phyloP scores from a whole-genome alignment of 2,888 invertebrate species.

The Lochmaea capreae region DNA sequence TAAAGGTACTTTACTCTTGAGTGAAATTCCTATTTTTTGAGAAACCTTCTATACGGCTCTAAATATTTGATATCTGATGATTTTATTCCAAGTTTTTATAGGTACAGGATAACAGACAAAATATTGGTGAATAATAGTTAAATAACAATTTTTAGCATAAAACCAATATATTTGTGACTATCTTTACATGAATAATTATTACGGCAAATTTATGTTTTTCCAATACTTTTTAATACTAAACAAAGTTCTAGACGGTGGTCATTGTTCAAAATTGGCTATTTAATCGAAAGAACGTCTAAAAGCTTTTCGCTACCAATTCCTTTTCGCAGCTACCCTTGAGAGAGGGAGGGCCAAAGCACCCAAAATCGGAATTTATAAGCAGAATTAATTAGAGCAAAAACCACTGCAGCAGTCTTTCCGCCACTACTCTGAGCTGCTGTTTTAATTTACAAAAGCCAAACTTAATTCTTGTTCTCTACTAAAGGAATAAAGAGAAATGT shows the following conservation, averaged over 20 bases:
- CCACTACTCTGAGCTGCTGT: constrained; percentile 64
- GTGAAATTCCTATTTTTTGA: no score
- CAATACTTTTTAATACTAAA: not conserved
- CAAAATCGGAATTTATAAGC: constrained; percentile 69
- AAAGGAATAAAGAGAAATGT: constrained; percentile 69
- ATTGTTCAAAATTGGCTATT: constrained; percentile 24
- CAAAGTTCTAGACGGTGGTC: constrained; percentile 8
- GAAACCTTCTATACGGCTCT: no score
- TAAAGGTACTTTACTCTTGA: no score
- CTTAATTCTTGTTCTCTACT: constrained; percentile 69
- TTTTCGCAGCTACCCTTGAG: constrained; percentile 22
- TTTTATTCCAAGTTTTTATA: no score
- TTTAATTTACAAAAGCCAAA: constrained; percentile 70
- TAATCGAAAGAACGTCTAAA: constrained; percentile 22
- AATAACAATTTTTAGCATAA: no score
- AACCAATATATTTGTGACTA: no score
- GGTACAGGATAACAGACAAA: no score
- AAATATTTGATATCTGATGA: no score
- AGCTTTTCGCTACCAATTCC: not conserved
- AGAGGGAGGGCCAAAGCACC: constrained; percentile 36
- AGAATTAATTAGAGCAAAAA: constrained; percentile 70
- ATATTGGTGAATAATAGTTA: no score
- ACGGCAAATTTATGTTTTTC: not conserved
- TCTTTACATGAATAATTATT: no score
- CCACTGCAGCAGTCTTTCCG: constrained; percentile 66